Base-by-base conservation (phyloP, 1,140 invertebrate genomes). In the Bilobella aurantiaca region DNA sequence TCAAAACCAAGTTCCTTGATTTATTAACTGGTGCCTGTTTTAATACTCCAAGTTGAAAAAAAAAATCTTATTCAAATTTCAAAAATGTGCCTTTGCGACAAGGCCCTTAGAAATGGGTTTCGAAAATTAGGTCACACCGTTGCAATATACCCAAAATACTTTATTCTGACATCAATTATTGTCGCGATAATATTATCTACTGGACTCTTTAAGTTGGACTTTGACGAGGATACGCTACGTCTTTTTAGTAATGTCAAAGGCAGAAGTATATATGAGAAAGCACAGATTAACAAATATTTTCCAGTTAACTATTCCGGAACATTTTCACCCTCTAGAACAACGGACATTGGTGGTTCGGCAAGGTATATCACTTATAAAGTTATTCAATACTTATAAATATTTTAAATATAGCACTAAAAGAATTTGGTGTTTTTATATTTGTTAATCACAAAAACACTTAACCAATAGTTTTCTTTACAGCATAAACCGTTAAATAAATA, bases 191-290 rank as follows among this genome's bases (percentile, higher is more conserved):
- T 93, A 42, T 90, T 89, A 74, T 83, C 89, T 74, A 92, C 91
- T 23, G 91, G 91, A 59, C 87, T 87, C 74, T 90, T 93, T 77
- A 82, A 83, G 74, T 84, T 93, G 59, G 77, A 88, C 69, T 93
- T 91, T 78, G 88, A 92, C 80, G 91, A 92, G 76, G 90, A 94
- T 78, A 90, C 90, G 0, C 90, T 93, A 76, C 93, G 92, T 78
- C 81, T 94, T 2, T 94, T 93, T 79, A 91, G 88, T 18, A 90
- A 90, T 0, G 81, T 90, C 60, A 86, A 88, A 72, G 91, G 90
- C 0, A 84, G 86, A 61, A 89, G 49, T 58, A 27, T 31, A 16
- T 77, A 81, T 53, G 91, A 93, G 74, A 82, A 90, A 67, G 82
- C 84, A n/a, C 82, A 92, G 58, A 87, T 91, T 21, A 89, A 93